A percentile compares a stretch with the other conserved stretches of the same genome.
phyloP scores from a whole-genome alignment of 2,797 vertebrate genomes.

The Spatula versicolor region DNA sequence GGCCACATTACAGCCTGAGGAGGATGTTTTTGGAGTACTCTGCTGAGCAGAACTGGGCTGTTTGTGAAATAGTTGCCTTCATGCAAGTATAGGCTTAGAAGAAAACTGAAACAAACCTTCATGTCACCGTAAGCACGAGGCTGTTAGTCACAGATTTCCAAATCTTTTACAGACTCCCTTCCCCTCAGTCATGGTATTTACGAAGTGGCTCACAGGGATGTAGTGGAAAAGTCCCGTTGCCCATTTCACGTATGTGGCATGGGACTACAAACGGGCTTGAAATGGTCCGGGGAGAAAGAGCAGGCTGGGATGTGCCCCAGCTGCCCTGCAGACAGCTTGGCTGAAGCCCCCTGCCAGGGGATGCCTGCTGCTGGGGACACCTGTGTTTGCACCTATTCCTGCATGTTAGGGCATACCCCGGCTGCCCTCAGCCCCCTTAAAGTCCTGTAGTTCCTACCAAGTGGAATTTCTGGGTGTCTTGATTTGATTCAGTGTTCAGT shows the following conservation, averaged over 20 bases:
- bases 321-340: neutral
- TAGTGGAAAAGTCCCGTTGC: neutral
- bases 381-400: neutral
- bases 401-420: neutral
- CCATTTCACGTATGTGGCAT: fast-evolving
- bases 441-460: neutral
- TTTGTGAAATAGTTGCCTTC: neutral
- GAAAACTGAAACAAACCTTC: neutral
- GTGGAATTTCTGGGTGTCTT: neutral
- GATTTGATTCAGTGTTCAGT: neutral
- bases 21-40: neutral
- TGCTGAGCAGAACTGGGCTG: neutral
- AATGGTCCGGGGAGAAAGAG: neutral
- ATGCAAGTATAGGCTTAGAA: neutral
- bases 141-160: neutral
- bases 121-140: neutral
- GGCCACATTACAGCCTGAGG: fast-evolving
- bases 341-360: neutral
- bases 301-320: neutral
- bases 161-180: neutral
- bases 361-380: neutral
- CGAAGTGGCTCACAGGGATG: neutral
- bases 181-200: neutral
- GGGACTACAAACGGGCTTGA: neutral
- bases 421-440: neutral